Base-by-base conservation (phyloP, 2,113 vertebrate species). In the Protomyctophum bolini region DNA sequence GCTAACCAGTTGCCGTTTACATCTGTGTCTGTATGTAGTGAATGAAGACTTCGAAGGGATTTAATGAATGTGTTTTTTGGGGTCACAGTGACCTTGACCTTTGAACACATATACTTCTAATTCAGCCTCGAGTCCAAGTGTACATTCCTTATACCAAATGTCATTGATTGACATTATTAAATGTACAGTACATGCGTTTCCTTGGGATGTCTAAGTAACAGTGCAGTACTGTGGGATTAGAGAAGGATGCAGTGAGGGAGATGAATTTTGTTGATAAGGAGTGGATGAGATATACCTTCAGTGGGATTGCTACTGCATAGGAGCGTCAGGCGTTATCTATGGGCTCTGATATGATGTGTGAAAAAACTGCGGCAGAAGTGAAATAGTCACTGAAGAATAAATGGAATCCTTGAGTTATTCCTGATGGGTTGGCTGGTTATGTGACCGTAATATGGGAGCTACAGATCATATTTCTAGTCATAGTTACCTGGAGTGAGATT, bases 371-470 rank as follows among this genome's bases (percentile, higher is more conserved):
- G 79, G 76, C 77, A 64, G 75, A 75, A 60, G 55, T 48, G 76
- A 81, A 82, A 69, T 73, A 60, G 80, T 85, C 78, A 63, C 71
- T 28, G 50, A 47, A 68, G 68, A 84, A 73, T 77, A 63, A 76
- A 86, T 67, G 69, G 29, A 83, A 80, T 84, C 77, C 80, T 74
- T 81, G 59, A 81, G 83, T 85, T 66, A 63, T 71, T 66, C 70
- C 80, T 67, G 81, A 68, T 57, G 66, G 11, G 8, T 41, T 58
- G 72, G 70, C 56, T 51, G 48, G 59, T 21, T 70, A 46, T 15
- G 58, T 33, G 33, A 41, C 33, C 33, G 33, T 6, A 41, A 41
- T 41, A 41, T 41, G 33, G 33, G 33, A 41, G 4, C 33, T 41
- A 41, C 33, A 41, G 33, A 41, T 41, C 33, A 41, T 41, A 4